Evolutionary conservation across 2,888 invertebrate species (phyloP), one percentile per base, ranked within the genome.

Genomic region (Mellilla xanthometata): DNA sequence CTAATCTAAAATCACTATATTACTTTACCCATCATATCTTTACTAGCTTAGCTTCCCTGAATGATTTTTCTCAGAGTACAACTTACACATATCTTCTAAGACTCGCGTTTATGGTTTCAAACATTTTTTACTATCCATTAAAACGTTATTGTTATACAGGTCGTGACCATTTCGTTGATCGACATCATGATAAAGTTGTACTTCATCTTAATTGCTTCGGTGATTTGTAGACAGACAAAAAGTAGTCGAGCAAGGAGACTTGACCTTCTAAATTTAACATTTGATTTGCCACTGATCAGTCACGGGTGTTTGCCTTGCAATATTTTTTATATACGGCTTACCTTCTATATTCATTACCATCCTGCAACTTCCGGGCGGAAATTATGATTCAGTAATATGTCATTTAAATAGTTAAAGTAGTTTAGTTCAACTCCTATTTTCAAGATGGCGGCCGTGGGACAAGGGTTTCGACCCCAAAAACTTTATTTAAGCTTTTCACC

Each of bases 191-290:
- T 13, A 31, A 30, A 12, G 30, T 12, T 24, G 30, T 19, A 34
- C 22, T 40, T 36, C 30, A 12, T n/a, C 9, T 45, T 39, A 39
- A 46, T 46, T 46, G 36, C n/a, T 46, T 46, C 30, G 13, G 19
- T 13, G 27, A 41, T 40, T 40, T 15, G 15, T 23, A n/a, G 22
- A 31, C 36, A 31, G 11, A 36, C 23, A 40, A 32, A 46, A 40
- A 40, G 23, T 24, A 35, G 27, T 39, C 39, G 24, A 8, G 10
- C 40, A 9, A 35, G 30, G 22, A 35, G 9, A 29, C 7, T 48
- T 55, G 52, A 52, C 73, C 72, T 77, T 72, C 58, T 54, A 44
- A 43, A 44, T 49, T 57, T 52, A 64, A 63, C 55, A 59, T 67
- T 70, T 60, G 27, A 41, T 24, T 49, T 39, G 46, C 41, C 56